These are phyloP conservation scores for Eulemur coronatus DNA, from an alignment of 2,797 vertebrate genomes.

Conservation along the genomic window DNA sequence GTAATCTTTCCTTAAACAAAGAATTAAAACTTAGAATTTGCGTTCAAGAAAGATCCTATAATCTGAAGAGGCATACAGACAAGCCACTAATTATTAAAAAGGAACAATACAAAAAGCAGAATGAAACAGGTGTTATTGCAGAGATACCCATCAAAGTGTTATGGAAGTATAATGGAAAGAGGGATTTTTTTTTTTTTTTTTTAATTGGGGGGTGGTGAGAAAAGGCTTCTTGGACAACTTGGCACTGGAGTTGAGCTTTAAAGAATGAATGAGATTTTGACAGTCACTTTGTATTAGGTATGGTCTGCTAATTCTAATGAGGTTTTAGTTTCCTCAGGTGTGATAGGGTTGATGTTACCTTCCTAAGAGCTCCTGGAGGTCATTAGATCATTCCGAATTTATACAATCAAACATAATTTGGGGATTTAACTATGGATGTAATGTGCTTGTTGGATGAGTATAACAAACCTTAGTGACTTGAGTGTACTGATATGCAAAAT, in stretches of 20 bases:
- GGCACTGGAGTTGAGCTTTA: background rate
- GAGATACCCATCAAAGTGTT: background rate
- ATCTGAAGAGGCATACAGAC: background rate
- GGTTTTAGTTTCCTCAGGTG: background rate
- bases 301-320: background rate
- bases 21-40: background rate
- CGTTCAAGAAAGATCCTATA: background rate
- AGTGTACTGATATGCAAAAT: background rate
- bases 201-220: background rate
- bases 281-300: background rate
- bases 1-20: background rate
- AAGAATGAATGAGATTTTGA: slow-evolving; percentile 16
- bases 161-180: background rate
- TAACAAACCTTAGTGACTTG: background rate
- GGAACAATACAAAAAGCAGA: background rate
- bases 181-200: background rate
- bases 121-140: background rate
- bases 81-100: background rate
- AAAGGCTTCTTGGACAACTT: slow-evolving; percentile 7
- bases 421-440: background rate
- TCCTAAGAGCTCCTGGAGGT: background rate
- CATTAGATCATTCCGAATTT: background rate
- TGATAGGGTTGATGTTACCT: background rate
- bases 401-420: background rate
- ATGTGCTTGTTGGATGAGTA: background rate